Conservation (phyloP, 2,888 invertebrate species). For the Drosophila atripex region DNA sequence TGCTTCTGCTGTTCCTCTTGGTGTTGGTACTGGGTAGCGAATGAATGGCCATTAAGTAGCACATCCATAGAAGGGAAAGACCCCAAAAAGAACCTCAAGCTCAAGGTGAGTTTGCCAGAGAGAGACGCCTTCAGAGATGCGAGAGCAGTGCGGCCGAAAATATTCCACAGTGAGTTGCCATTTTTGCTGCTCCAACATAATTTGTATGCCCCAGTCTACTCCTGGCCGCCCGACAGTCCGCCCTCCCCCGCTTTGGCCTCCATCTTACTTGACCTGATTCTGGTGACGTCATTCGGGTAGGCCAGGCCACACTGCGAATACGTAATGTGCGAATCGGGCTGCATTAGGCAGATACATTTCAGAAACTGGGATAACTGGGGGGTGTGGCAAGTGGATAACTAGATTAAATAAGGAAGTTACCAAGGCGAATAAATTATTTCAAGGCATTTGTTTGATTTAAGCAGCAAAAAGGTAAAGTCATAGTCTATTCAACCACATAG, state of each 20-base stretch:
- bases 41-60: slow-evolving; percentile 58
- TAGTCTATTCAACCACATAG: background rate
- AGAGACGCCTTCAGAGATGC: background rate
- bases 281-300: slow-evolving; percentile 74
- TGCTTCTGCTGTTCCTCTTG: background rate
- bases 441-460: slow-evolving; percentile 12
- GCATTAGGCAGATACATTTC: slow-evolving; percentile 30
- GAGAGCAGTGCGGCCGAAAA: slow-evolving; percentile 24
- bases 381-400: slow-evolving; percentile 29
- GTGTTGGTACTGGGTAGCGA: slow-evolving; percentile 33
- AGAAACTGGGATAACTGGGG: background rate
- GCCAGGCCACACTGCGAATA: slow-evolving; percentile 44
- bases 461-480: slow-evolving; percentile 3
- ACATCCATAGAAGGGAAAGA: slow-evolving; percentile 41
- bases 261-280: slow-evolving; percentile 73
- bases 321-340: slow-evolving; percentile 45
- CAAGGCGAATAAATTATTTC: slow-evolving; percentile 13
- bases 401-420: slow-evolving; percentile 28
- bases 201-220: slow-evolving; percentile 44
- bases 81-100: slow-evolving; percentile 35
- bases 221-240: background rate
- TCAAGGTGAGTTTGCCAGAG: slow-evolving; percentile 45
- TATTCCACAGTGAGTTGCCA: slow-evolving; percentile 63
- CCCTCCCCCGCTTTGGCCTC: slow-evolving; percentile 6
- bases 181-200: slow-evolving; percentile 58